These are phyloP conservation scores for Ptychochromis oligacanthus DNA, from an alignment of 2,113 vertebrate species.

Conservation along the genomic window DNA sequence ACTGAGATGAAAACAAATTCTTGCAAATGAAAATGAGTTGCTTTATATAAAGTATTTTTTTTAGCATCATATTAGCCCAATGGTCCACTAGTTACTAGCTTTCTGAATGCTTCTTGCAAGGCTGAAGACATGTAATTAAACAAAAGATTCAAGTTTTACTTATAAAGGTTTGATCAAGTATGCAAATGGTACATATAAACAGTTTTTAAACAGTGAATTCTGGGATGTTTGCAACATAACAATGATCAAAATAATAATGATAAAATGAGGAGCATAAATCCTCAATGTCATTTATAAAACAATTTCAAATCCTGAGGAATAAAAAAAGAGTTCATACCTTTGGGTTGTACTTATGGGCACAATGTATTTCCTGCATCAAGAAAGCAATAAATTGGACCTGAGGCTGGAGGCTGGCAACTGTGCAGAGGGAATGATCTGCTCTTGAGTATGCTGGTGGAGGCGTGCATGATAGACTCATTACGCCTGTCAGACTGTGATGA, in stretches of 20 bases:
- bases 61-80: too few species aligned
- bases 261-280: neutral
- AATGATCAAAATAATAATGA: too few species aligned
- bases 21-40: too few species aligned
- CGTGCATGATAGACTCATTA: neutral
- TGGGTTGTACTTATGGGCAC: neutral
- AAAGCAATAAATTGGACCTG: neutral
- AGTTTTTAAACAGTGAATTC: neutral
- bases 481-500: fast-evolving
- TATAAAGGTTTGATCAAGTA: too few species aligned
- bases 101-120: too few species aligned
- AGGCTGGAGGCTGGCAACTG: neutral
- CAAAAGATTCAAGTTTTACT: neutral
- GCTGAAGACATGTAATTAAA: too few species aligned
- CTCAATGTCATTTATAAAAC: neutral
- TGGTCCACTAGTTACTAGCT: too few species aligned
- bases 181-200: neutral
- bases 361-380: neutral
- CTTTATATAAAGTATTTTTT: too few species aligned
- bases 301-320: neutral
- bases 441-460: too few species aligned
- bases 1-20: too few species aligned
- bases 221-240: neutral
- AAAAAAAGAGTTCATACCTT: neutral
- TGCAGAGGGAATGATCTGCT: neutral